These are phyloP conservation scores for Brachypodius melanocephalos DNA, from an alignment of 2,113 vertebrate genomes.

Conservation along the genomic window DNA sequence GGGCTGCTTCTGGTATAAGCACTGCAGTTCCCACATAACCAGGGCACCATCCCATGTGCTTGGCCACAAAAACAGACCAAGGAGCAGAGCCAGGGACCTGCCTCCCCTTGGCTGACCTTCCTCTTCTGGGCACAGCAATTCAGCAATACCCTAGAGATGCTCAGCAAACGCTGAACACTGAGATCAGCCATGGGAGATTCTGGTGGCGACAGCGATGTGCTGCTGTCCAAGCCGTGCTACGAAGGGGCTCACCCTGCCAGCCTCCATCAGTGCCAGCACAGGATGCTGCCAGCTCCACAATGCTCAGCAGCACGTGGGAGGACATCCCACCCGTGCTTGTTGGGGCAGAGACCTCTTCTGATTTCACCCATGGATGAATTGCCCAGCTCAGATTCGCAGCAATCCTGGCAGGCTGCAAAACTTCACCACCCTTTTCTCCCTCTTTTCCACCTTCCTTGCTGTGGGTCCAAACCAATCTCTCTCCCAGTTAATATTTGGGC, in stretches of 20 bases:
- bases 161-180: not conserved
- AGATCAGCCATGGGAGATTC: not conserved
- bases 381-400: not conserved
- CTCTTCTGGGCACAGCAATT: not conserved
- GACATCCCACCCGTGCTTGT: accelerated
- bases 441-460: not conserved
- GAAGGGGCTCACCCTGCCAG: not conserved
- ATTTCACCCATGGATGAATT: not conserved
- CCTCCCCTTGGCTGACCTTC: not conserved
- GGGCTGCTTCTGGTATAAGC: not conserved
- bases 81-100: not conserved
- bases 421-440: not conserved
- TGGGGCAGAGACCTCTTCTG: not conserved
- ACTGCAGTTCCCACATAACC: not conserved
- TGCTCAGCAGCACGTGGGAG: not conserved
- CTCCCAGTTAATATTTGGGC: not conserved
- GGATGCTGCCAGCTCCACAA: not conserved
- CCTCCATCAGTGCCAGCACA: accelerated
- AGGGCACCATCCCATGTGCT: not conserved
- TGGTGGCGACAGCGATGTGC: accelerated
- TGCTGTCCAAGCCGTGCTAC: accelerated
- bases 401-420: not conserved
- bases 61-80: not conserved
- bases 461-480: not conserved
- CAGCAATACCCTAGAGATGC: not conserved